Evolutionary conservation across 2,797 vertebrate genomes (phyloP).

Genomic region (Melanotaenia trifasciata): DNA sequence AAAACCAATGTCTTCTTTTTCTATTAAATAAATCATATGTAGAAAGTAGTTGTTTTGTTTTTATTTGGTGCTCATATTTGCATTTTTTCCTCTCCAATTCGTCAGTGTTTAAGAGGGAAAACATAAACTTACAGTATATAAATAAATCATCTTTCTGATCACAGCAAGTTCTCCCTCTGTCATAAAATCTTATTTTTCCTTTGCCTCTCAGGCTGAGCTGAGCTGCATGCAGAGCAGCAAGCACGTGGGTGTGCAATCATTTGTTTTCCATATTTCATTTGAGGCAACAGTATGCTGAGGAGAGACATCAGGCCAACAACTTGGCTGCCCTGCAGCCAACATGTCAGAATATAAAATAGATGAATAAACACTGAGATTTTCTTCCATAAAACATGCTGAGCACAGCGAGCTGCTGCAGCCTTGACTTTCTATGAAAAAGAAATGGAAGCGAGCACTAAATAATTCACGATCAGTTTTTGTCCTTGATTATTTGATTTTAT

Average conservation of each 20-base stretch:
- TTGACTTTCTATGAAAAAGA: not conserved
- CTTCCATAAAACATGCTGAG: conserved; percentile 15
- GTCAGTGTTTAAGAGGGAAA: not conserved
- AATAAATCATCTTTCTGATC: conserved; percentile 39
- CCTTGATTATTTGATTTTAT: not conserved
- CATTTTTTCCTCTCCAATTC: conserved; percentile 2
- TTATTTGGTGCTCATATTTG: not conserved
- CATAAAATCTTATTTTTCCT: conserved; percentile 45
- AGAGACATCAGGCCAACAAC: conserved; percentile 11
- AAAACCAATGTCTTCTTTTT: not conserved
- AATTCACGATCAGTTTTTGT: not conserved
- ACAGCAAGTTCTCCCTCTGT: conserved; percentile 15
- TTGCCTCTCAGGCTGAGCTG: conserved; percentile 16
- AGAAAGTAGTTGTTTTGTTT: not conserved
- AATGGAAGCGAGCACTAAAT: not conserved
- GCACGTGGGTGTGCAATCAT: conserved; percentile 50
- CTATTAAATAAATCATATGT: too few relatives aligned
- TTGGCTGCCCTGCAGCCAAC: conserved; percentile 27
- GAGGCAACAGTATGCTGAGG: conserved; percentile 18
- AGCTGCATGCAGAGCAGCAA: conserved; percentile 32
- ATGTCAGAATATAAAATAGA: conserved; percentile 41
- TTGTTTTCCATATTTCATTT: conserved; percentile 52
- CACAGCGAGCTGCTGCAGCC: conserved; percentile 10
- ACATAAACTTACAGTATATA: conserved; percentile 12
- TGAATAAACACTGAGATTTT: conserved; percentile 34